phyloP scores from a whole-genome alignment of 2,888 invertebrate genomes.

The Zaprionus lineosus region DNA sequence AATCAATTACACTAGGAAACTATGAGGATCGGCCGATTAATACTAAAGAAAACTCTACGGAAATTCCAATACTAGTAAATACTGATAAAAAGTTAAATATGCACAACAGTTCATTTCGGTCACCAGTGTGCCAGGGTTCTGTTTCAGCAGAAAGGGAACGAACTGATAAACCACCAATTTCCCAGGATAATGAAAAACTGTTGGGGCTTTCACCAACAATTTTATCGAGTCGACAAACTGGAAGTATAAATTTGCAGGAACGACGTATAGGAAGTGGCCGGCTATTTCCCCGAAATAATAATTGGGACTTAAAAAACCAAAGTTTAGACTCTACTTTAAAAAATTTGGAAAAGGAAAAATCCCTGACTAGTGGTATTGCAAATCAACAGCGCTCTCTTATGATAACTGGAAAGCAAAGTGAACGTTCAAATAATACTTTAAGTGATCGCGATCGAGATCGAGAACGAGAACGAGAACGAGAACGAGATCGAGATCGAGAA shows the following conservation, averaged over 20 bases:
- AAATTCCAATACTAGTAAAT: neutral
- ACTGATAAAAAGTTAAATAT: neutral
- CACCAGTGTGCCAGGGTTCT: constrained; percentile 9
- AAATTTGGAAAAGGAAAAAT: constrained; percentile 40
- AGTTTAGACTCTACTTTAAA: constrained; percentile 24
- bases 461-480: too few species aligned
- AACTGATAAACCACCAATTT: constrained; percentile 25
- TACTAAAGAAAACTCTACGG: neutral
- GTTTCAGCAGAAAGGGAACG: constrained; percentile 37
- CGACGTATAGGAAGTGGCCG: constrained; percentile 94
- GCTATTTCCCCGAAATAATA: constrained; percentile 85
- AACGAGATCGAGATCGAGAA: constrained; percentile 82
- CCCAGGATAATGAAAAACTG: constrained; percentile 37
- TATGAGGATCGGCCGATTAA: constrained; percentile 15
- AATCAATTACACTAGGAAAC: constrained; percentile 4
- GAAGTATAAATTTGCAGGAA: constrained; percentile 55
- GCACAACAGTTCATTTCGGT: neutral
- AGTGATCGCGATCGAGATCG: constrained; percentile 16
- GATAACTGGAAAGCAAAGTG: constrained; percentile 31
- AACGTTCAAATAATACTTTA: constrained; percentile 29
- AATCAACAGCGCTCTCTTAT: constrained; percentile 47
- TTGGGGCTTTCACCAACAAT: constrained; percentile 52
- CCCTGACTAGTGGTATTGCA: constrained; percentile 27
- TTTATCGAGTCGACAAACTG: constrained; percentile 31
- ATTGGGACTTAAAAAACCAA: constrained; percentile 83